Conservation (phyloP, 2,888 invertebrate species). For the Aporophyla nigra region DNA sequence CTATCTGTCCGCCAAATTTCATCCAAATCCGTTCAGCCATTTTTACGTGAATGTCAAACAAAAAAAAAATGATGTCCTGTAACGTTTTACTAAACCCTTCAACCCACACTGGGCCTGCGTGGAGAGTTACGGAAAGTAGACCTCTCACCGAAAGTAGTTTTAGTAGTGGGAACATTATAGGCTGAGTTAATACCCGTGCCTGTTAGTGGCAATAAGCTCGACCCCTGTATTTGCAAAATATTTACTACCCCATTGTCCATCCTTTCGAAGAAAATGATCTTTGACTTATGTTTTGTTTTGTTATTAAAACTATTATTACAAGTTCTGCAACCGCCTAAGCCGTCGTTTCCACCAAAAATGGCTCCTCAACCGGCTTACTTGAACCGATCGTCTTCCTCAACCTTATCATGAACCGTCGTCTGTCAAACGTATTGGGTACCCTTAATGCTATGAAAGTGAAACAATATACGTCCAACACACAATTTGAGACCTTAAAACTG, state of each 20-base stretch:
- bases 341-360: neutral
- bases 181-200: neutral
- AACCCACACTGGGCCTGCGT: too few species aligned
- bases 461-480: neutral
- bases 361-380: neutral
- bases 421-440: slow-evolving; percentile 39
- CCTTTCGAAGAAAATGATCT: neutral
- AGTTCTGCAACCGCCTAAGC: neutral
- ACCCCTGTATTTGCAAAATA: neutral
- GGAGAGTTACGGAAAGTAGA: too few species aligned
- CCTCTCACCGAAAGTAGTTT: too few species aligned
- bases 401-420: slow-evolving; percentile 49
- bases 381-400: neutral
- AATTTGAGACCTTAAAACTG: slow-evolving; percentile 16
- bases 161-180: too few species aligned
- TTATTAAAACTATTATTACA: slow-evolving; percentile 4
- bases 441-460: slow-evolving; percentile 27
- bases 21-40: neutral
- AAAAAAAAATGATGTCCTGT: neutral
- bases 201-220: neutral
- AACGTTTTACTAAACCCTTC: too few species aligned
- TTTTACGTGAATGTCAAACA: neutral
- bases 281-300: neutral
- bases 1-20: neutral
- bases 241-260: neutral